Evolutionary conservation across 2,888 invertebrate species (phyloP).

Genomic region (Plusia festucae): DNA sequence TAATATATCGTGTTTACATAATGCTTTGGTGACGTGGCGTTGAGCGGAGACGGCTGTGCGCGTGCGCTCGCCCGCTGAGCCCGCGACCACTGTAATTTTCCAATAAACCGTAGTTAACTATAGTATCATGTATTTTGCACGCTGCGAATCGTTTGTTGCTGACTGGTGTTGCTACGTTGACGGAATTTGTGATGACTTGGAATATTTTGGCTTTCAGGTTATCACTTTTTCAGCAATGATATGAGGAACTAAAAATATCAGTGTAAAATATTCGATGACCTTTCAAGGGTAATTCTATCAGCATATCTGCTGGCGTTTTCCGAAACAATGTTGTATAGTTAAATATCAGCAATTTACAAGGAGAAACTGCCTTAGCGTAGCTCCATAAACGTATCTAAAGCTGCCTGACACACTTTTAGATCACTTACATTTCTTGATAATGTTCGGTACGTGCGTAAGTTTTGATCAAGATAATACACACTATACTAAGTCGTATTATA

Average conservation of each 20-base stretch:
- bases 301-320: background rate
- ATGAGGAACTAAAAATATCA: background rate
- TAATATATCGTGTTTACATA: conserved; percentile 54
- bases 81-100: conserved; percentile 66
- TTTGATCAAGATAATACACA: conserved; percentile 6
- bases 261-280: background rate
- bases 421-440: background rate
- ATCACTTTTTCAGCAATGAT: conserved; percentile 20
- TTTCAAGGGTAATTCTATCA: conserved; percentile 2
- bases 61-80: conserved; percentile 42
- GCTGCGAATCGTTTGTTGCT: conserved; percentile 51
- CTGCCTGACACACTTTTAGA: background rate
- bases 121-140: conserved; percentile 45
- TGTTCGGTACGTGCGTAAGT: background rate
- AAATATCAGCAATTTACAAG: background rate
- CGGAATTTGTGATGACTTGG: conserved; percentile 15
- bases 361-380: background rate
- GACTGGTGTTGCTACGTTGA: conserved; percentile 22
- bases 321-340: background rate
- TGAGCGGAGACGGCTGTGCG: conserved; percentile 52
- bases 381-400: conserved; percentile 12
- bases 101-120: conserved; percentile 60
- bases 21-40: conserved; percentile 56
- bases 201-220: conserved; percentile 11
- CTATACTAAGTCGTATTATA: conserved; percentile 8